A percentile compares a stretch with the other conserved stretches of the same genome.
phyloP scores from a whole-genome alignment of 1,140 invertebrate genomes.

The Phocides pigmalion region DNA sequence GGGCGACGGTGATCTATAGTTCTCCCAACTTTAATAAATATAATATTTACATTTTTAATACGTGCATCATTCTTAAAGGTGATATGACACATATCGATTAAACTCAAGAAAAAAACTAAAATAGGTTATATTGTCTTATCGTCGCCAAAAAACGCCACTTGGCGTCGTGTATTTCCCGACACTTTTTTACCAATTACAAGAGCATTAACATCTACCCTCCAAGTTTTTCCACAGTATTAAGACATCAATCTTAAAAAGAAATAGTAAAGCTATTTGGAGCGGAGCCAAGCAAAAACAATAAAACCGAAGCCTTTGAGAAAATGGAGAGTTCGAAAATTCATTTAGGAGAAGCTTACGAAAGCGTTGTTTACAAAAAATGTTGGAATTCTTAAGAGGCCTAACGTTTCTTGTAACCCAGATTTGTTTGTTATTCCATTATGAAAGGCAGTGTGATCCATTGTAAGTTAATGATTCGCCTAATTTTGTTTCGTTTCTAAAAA shows the following conservation, averaged over 20 bases:
- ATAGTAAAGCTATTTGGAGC: slow-evolving; percentile 65
- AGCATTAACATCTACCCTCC: slow-evolving; percentile 53
- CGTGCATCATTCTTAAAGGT: no score
- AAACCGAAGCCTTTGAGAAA: slow-evolving; percentile 62
- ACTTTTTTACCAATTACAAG: slow-evolving; percentile 50
- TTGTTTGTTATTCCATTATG: slow-evolving; percentile 4
- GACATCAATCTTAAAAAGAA: slow-evolving; percentile 63
- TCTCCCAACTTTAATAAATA: no score
- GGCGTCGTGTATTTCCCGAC: slow-evolving; percentile 6
- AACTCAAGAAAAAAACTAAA: no score
- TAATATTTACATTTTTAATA: no score
- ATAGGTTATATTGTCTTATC: no score
- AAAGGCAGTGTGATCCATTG: neutral
- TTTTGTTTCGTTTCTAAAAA: neutral
- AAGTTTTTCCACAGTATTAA: slow-evolving; percentile 52
- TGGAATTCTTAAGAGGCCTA: neutral
- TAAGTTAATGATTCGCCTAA: neutral
- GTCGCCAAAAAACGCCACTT: slow-evolving; percentile 12
- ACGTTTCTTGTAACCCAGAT: neutral
- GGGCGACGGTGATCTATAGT: no score
- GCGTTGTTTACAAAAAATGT: slow-evolving; percentile 18
- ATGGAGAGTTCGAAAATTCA: slow-evolving; percentile 48
- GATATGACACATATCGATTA: no score
- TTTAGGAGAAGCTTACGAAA: slow-evolving; percentile 34
- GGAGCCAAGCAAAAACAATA: slow-evolving; percentile 67